Evolutionary conservation across 2,797 vertebrate genomes (phyloP).

Genomic region (Chrosomus eos): DNA sequence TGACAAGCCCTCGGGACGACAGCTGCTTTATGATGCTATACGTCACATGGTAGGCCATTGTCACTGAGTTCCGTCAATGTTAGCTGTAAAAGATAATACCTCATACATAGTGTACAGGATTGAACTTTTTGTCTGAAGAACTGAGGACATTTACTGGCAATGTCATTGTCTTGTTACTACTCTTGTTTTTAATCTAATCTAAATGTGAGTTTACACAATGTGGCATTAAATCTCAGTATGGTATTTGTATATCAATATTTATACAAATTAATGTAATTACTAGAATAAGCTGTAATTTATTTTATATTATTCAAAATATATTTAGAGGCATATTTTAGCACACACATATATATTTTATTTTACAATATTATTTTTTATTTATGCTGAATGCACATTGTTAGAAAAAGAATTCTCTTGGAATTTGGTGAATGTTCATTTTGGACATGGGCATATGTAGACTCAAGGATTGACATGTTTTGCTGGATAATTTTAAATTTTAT

Average conservation of each 20-base stretch:
- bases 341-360: neutral
- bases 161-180: neutral
- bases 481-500: too few relatives aligned
- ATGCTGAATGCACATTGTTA: neutral
- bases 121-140: neutral
- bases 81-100: neutral
- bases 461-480: neutral
- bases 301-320: neutral
- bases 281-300: neutral
- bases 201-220: neutral
- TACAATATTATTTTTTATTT: neutral
- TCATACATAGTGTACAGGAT: neutral
- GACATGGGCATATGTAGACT: neutral
- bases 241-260: neutral
- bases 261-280: neutral
- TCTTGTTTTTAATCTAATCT: neutral
- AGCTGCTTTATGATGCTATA: slow-evolving; percentile 94
- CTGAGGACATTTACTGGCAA: neutral
- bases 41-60: slow-evolving; percentile 88
- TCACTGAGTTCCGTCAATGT: neutral
- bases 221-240: neutral
- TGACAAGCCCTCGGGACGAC: slow-evolving; percentile 89
- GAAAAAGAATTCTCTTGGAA: neutral
- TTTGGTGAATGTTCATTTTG: neutral
- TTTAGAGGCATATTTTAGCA: neutral